phyloP scores from a whole-genome alignment of 2,888 invertebrate species.

The Tubulanus polymorphus region DNA sequence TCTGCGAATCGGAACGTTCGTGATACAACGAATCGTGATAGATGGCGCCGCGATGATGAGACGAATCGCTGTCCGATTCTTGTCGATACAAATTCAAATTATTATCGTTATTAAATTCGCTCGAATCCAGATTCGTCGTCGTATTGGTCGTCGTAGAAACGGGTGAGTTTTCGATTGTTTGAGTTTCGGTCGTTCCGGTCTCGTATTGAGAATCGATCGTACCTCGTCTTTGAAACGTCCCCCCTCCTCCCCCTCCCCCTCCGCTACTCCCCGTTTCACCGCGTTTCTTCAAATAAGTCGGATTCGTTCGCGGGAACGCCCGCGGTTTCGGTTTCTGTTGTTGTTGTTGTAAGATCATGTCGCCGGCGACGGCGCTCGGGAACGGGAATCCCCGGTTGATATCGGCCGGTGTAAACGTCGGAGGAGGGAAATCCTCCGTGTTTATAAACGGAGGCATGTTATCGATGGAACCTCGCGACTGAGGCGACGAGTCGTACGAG shows the following conservation, averaged over 20 bases:
- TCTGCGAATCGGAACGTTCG: constrained; percentile 32
- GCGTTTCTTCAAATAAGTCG: constrained; percentile 45
- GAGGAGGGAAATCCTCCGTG: background rate
- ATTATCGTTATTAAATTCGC: background rate
- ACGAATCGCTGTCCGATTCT: constrained; percentile 49
- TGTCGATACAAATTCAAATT: constrained; percentile 24
- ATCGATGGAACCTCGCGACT: constrained; percentile 11
- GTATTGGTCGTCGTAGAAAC: background rate
- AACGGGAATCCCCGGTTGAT: too few relatives aligned
- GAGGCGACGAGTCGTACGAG: background rate
- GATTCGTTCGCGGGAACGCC: constrained; percentile 50
- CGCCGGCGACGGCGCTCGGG: background rate
- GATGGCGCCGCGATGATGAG: constrained; percentile 35
- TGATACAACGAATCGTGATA: constrained; percentile 23
- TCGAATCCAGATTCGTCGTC: background rate
- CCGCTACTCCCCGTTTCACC: constrained; percentile 27
- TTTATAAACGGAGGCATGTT: background rate
- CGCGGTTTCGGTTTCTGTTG: constrained; percentile 23
- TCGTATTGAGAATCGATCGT: background rate
- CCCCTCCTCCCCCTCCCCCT: constrained; percentile 35
- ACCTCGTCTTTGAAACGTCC: constrained; percentile 14
- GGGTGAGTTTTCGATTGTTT: background rate
- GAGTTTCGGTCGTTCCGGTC: background rate
- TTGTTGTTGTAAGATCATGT: background rate
- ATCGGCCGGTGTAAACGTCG: too few relatives aligned